These are phyloP conservation scores for Antennarius striatus DNA, from an alignment of 2,113 vertebrate species.

Conservation along the genomic window DNA sequence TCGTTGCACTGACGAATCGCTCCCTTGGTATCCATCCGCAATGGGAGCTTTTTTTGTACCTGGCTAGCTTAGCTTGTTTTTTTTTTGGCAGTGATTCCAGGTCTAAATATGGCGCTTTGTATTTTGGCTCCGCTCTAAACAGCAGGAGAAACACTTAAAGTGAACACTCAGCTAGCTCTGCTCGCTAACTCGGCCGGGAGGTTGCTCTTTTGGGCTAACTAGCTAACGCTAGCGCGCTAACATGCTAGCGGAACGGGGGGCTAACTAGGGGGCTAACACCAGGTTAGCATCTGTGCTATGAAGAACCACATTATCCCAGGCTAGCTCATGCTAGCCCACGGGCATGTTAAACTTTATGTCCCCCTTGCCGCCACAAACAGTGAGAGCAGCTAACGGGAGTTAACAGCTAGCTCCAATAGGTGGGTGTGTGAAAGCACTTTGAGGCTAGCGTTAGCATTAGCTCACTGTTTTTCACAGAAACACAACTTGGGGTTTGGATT, in stretches of 20 bases:
- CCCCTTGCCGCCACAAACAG: constrained; percentile 15
- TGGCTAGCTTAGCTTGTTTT: constrained; percentile 48
- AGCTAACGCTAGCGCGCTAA: neutral
- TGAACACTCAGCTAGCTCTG: constrained; percentile 10
- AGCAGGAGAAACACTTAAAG: constrained; percentile 32
- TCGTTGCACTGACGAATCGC: neutral
- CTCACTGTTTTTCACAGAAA: no score
- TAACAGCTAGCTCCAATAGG: constrained; percentile 52
- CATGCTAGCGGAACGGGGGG: no score
- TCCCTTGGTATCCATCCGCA: constrained; percentile 50
- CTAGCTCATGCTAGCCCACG: neutral
- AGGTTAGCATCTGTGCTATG: no score
- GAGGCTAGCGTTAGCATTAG: no score
- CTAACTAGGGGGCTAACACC: neutral
- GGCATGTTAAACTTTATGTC: no score
- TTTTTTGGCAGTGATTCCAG: constrained; percentile 38
- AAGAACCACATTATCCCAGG: no score
- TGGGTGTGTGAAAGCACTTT: constrained; percentile 54
- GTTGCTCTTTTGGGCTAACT: neutral
- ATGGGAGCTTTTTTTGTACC: constrained; percentile 33
- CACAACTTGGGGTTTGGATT: no score
- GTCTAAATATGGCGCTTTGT: constrained; percentile 59
- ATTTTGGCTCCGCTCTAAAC: constrained; percentile 16
- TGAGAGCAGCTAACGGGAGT: constrained; percentile 36
- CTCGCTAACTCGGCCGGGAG: constrained; percentile 7